These are phyloP conservation scores for Bhutanitis thaidina DNA, from an alignment of 2,888 invertebrate species.

Conservation along the genomic window DNA sequence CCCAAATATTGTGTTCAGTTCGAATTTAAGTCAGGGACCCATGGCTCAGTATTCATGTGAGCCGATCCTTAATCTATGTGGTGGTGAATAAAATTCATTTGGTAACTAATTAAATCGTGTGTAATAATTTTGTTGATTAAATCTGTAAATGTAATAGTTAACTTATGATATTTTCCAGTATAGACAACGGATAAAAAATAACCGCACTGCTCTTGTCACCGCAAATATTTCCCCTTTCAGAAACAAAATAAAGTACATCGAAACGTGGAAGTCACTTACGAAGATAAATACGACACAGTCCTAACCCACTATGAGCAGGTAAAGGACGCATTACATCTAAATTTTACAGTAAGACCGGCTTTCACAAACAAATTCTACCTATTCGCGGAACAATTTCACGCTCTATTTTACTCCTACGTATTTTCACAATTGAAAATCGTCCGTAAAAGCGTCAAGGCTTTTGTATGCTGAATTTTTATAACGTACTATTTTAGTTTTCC, in stretches of 20 bases:
- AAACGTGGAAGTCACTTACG: conserved; percentile 29
- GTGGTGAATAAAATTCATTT: no score
- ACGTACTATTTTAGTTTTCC: conserved; percentile 54
- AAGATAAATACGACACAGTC: conserved; percentile 51
- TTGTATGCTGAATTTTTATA: conserved; percentile 60
- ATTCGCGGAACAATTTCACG: conserved; percentile 71
- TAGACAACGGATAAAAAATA: no score
- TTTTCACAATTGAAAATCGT: conserved; percentile 66
- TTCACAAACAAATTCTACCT: conserved; percentile 70
- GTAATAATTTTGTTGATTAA: no score
- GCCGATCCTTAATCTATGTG: no score
- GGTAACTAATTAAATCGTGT: no score
- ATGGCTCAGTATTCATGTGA: no score
- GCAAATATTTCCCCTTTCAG: conserved; percentile 14
- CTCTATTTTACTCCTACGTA: conserved; percentile 69
- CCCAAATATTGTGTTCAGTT: no score
- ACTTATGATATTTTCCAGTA: no score
- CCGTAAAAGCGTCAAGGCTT: conserved; percentile 50
- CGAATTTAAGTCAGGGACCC: no score
- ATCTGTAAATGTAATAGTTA: no score
- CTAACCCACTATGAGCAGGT: conserved; percentile 41
- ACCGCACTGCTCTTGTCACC: neutral
- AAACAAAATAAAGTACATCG: conserved; percentile 21
- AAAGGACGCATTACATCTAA: conserved; percentile 52
- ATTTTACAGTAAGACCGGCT: conserved; percentile 54